Base-by-base conservation (phyloP, 1,140 invertebrate genomes). In the Alviniconcha marisindica region DNA sequence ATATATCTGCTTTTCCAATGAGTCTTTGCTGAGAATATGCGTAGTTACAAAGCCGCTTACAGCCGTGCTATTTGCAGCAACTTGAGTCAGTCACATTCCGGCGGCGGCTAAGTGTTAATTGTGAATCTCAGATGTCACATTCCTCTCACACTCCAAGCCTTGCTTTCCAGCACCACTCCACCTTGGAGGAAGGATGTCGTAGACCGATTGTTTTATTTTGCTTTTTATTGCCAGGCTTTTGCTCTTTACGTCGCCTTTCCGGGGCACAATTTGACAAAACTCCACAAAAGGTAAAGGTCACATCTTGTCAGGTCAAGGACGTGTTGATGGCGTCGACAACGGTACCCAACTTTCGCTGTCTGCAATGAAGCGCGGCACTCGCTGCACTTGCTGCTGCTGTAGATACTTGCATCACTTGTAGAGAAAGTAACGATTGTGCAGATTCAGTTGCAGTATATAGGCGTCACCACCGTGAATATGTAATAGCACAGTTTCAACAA, bases 301-400 rank as follows among this genome's bases (percentile, higher is more conserved):
- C 42, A 42, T 14, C n/a, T n/a, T n/a, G 31, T 28, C 7, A 31
- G 73, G 73, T 76, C 42, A 76, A 76, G 73, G 73, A 76, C 40
- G 44, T 33, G 31, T 40, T 31, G 42, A 76, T 76, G 73, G 73
- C 73, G 73, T 40, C 73, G 73, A 38, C 40, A 54, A 76, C 73
- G 28, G 28, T 31, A 51, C 24, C 44, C 40, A 76, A 51, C 40
- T 48, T 76, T 76, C 73, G 73, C 28, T 33, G 73, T 76, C 73
- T 76, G 73, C 71, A 42, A 18, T 44, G 40, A 74, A 40, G 40
- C 3, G 40, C 18, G 2, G 21, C 73, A 76, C 31, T 51, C 33
- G n/a, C 44, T 44, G 28, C 73, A 7, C 24, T 18, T 10, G 33
- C 24, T 44, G n/a, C 7, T 48, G 42, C 14, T 48, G 42, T 36